Evolutionary conservation across 2,888 invertebrate genomes (phyloP).

Genomic region (Lochmaea capreae): DNA sequence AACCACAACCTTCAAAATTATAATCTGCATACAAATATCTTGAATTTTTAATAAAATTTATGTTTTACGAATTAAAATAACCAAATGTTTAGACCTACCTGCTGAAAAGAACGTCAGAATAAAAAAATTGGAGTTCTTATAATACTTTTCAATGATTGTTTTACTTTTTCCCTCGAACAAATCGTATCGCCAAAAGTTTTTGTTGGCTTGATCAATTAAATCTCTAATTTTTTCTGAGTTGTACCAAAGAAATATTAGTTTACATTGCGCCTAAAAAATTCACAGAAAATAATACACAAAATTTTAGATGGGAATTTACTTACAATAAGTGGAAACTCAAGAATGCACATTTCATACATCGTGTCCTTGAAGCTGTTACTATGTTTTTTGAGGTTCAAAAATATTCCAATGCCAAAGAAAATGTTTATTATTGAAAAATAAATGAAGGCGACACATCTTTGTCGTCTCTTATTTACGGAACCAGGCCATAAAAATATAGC

Average conservation of each 20-base stretch:
- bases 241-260: background rate
- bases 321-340: background rate
- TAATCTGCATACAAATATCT: no score
- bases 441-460: background rate
- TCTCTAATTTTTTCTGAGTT: background rate
- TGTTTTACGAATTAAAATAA: no score
- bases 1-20: no score
- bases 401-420: background rate
- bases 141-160: background rate
- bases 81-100: background rate
- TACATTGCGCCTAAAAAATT: background rate
- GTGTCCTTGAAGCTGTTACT: background rate
- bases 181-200: background rate
- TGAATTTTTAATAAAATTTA: no score
- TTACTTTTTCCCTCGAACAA: background rate
- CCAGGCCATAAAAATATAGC: background rate
- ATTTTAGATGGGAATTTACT: background rate
- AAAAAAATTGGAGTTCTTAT: background rate
- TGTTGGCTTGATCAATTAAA: background rate
- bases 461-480: background rate
- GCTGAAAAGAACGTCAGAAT: background rate
- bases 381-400: background rate
- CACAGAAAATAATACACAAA: background rate
- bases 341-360: background rate
- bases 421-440: background rate